Base-by-base conservation (phyloP, 1,140 invertebrate genomes). In the Drosophila nikananu region DNA sequence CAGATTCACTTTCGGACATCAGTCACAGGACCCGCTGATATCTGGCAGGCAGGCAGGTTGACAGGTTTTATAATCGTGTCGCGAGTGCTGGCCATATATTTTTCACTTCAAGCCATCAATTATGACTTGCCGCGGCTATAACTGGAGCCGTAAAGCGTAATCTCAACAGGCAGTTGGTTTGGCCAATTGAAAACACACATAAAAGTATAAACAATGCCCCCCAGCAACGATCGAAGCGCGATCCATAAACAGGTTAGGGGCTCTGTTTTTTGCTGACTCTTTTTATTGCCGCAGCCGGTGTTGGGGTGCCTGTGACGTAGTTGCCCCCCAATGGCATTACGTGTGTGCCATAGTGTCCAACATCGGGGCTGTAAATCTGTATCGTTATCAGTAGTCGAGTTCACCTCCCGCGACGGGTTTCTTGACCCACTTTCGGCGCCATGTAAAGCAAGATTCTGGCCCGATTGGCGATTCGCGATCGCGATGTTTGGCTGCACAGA, bases 111-210 rank as follows among this genome's bases (percentile, higher is more conserved):
- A 25, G 54, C 60, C 35, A 48, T 57, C 61, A 41, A 71, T 52
- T 80, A 61, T 71, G 68, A 58, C 49, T 52, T 51, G 48, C 48
- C 37, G 17, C n/a, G 42, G 21, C 71, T 41, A 35, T 58, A 41
- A 77, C 67, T 41, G 58, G 35, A 21, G 25, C 72, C 41, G 60
- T 74, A 49, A 75, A 75, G 49, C 49, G 58, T 81, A 81, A 77
- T 81, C 66, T 49, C 59, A 65, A 81, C 70, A 64, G 63, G 59
- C 63, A 68, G 51, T 49, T 83, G 65, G 52, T 65, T 51, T 15
- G 72, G 57, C 48, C 63, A 62, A 65, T 80, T 65, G 81, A 35
- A 57, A 58, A 49, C 78, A 75, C 51, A 72, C 55, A 42, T 51
- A 61, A 80, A 78, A 83, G 27, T 55, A 62, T 37, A 54, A 42